Conservation (phyloP, 2,888 invertebrate genomes). For the Platynereis dumerilii region DNA sequence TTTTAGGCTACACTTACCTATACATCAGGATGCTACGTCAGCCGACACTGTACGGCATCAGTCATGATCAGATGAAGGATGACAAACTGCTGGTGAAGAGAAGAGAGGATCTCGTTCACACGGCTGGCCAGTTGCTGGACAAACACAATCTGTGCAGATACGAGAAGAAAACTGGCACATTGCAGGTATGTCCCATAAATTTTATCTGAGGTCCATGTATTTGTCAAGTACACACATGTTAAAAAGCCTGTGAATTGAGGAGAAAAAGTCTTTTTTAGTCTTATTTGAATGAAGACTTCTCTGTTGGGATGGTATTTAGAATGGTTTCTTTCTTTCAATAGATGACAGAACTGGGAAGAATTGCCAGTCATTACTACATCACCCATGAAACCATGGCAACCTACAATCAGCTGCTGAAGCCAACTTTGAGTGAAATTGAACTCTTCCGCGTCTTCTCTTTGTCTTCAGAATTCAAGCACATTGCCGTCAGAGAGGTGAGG, state of each 20-base stretch:
- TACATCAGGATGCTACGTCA: constrained; percentile 93
- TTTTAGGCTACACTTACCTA: constrained; percentile 85
- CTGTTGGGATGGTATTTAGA: no score
- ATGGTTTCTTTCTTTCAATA: constrained; percentile 50
- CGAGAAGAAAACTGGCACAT: constrained; percentile 85
- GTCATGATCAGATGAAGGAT: constrained; percentile 70
- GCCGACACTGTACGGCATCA: constrained; percentile 88
- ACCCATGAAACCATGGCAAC: constrained; percentile 96
- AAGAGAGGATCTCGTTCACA: constrained; percentile 93
- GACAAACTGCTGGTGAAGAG: constrained; percentile 88
- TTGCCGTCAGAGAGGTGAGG: constrained; percentile 73
- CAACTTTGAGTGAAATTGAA: constrained; percentile 96
- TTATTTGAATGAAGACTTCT: no score
- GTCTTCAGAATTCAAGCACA: constrained; percentile 94
- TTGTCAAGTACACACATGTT: no score
- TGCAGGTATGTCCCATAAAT: constrained; percentile 67
- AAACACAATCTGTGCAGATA: constrained; percentile 94
- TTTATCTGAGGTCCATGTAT: no score
- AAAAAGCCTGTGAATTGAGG: no score
- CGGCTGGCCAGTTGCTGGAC: constrained; percentile 88
- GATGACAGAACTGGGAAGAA: constrained; percentile 93
- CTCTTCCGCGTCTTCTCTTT: constrained; percentile 95
- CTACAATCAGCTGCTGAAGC: constrained; percentile 94
- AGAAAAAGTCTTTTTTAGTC: no score
- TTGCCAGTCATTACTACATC: constrained; percentile 98